Percentiles rank a stretch among this genome's conserved stretches.
These are phyloP conservation scores for Hormaphis cornu DNA, from an alignment of 1,140 invertebrate species.

Conservation along the genomic window DNA sequence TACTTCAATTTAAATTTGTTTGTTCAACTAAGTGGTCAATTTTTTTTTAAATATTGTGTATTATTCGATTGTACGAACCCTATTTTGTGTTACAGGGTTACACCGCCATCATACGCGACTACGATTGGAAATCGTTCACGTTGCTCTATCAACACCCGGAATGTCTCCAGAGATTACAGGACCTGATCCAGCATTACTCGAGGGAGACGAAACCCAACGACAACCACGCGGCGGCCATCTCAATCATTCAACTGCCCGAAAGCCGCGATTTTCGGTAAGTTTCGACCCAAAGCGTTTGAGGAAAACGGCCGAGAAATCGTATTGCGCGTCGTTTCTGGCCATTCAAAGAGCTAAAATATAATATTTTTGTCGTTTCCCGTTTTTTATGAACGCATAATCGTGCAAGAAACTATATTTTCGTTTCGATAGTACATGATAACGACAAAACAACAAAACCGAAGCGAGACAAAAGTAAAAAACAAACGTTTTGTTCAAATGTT, in stretches of 20 bases:
- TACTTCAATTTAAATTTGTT: no score
- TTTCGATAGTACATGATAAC: no score
- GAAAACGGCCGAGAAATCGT: no score
- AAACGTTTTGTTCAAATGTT: no score
- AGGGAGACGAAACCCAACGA: constrained; percentile 10
- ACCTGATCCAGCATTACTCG: constrained; percentile 54
- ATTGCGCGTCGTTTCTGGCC: no score
- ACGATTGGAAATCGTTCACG: constrained; percentile 68
- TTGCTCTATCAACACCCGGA: constrained; percentile 73
- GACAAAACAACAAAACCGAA: no score
- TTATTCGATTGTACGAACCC: not conserved
- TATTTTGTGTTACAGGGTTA: constrained; percentile 8
- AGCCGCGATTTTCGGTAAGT: constrained; percentile 4
- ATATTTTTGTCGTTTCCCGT: no score
- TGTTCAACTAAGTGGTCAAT: not conserved
- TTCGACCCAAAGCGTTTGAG: not conserved
- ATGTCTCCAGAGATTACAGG: constrained; percentile 70
- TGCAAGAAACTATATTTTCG: no score
- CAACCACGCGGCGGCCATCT: not conserved
- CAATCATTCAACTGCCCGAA: not conserved
- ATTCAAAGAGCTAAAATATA: no score
- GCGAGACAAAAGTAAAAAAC: no score
- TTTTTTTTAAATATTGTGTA: not conserved
- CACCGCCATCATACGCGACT: constrained; percentile 59
- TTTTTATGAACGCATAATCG: no score